Conservation (phyloP, 2,113 vertebrate species). For the Bettongia penicillata region DNA sequence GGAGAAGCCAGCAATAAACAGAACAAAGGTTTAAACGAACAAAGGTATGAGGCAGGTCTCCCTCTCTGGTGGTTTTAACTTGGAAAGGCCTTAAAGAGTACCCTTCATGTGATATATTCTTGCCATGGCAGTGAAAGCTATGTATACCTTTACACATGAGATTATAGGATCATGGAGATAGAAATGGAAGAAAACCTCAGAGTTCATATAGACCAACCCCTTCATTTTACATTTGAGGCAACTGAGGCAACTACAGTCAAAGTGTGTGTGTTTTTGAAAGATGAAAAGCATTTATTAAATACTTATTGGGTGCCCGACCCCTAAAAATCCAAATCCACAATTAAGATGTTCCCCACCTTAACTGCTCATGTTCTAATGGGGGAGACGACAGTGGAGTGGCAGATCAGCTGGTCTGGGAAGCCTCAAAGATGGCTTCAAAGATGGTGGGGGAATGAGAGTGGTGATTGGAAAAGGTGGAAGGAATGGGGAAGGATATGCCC, state of each 20-base stretch:
- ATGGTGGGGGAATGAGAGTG: neutral
- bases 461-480: neutral
- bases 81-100: neutral
- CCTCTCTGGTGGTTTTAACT: conserved; percentile 32
- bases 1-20: conserved; percentile 54
- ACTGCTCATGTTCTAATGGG: neutral
- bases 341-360: neutral
- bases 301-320: neutral
- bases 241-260: neutral
- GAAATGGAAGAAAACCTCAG: neutral
- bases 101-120: conserved; percentile 20
- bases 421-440: neutral
- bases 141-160: neutral
- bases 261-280: neutral
- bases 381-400: neutral
- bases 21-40: conserved; percentile 52
- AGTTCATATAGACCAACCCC: neutral
- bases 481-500: neutral
- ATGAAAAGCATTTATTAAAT: neutral
- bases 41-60: conserved; percentile 54
- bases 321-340: neutral
- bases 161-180: neutral
- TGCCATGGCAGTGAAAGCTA: neutral
- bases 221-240: neutral
- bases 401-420: neutral